A percentile compares a stretch with the other conserved stretches of the same genome.
These are phyloP conservation scores for Rhinolophus sinicus DNA, from an alignment of 2,113 vertebrate genomes.

Conservation along the genomic window DNA sequence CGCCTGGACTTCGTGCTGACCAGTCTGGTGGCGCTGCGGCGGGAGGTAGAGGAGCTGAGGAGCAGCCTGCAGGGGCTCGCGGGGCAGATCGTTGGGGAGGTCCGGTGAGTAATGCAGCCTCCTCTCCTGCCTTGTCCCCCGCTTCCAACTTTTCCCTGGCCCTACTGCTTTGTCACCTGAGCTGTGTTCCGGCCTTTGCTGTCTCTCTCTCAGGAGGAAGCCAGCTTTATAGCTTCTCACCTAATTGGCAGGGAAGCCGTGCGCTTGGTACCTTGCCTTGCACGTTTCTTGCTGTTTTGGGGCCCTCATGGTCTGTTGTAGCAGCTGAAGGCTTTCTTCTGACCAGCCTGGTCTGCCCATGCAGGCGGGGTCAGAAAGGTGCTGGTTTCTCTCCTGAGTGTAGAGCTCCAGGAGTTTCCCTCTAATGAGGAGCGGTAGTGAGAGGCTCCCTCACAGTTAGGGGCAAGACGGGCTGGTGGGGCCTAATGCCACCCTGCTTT, in stretches of 20 bases:
- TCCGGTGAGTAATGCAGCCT: constrained; percentile 88
- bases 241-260: neutral
- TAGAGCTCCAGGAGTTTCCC: neutral
- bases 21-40: constrained; percentile 87
- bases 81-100: constrained; percentile 90
- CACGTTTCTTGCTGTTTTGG: neutral
- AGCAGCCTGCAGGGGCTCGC: constrained; percentile 90
- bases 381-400: neutral
- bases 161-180: neutral
- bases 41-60: constrained; percentile 92
- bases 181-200: neutral
- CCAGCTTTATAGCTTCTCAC: neutral
- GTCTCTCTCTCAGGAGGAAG: neutral
- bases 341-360: neutral
- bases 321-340: neutral
- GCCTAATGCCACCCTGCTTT: neutral
- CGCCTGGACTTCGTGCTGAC: constrained; percentile 92
- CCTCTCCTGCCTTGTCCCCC: neutral
- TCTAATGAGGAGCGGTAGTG: neutral
- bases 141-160: neutral
- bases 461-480: neutral
- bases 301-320: neutral
- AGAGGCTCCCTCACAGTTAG: neutral
- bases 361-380: neutral
- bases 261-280: neutral